Conservation (phyloP, 2,113 vertebrate genomes). For the Alectura lathami region DNA sequence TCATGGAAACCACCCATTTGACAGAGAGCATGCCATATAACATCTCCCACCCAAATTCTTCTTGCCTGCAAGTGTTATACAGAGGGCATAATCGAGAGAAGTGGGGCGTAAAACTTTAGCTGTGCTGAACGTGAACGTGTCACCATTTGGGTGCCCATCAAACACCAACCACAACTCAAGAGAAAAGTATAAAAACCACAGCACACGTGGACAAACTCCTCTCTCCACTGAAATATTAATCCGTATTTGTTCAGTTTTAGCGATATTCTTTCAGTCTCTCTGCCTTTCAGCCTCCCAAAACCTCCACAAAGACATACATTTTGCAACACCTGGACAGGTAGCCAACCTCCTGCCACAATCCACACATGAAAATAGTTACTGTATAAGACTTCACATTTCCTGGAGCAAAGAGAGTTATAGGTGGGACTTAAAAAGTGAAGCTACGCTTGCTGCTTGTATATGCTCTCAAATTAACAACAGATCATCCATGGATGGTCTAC, state of each 20-base stretch:
- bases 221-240: not conserved
- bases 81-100: too few species aligned
- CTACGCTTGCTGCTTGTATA: not conserved
- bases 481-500: not conserved
- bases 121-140: not conserved
- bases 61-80: not conserved
- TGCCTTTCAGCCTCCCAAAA: not conserved
- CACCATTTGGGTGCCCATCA: not conserved
- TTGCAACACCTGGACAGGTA: not conserved
- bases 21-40: not conserved
- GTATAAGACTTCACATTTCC: not conserved
- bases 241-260: not conserved
- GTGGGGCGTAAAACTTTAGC: not conserved
- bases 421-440: not conserved
- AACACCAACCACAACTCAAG: not conserved
- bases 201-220: not conserved
- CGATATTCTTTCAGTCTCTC: not conserved
- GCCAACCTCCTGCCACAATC: not conserved
- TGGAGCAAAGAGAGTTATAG: not conserved
- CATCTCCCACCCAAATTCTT: not conserved
- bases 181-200: not conserved
- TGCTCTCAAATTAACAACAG: not conserved
- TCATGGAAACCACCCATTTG: not conserved
- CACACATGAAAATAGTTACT: not conserved
- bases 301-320: not conserved